A percentile compares a stretch with the other conserved stretches of the same genome.
These are phyloP conservation scores for Tinamus major DNA, from an alignment of 2,797 vertebrate genomes.

Conservation along the genomic window DNA sequence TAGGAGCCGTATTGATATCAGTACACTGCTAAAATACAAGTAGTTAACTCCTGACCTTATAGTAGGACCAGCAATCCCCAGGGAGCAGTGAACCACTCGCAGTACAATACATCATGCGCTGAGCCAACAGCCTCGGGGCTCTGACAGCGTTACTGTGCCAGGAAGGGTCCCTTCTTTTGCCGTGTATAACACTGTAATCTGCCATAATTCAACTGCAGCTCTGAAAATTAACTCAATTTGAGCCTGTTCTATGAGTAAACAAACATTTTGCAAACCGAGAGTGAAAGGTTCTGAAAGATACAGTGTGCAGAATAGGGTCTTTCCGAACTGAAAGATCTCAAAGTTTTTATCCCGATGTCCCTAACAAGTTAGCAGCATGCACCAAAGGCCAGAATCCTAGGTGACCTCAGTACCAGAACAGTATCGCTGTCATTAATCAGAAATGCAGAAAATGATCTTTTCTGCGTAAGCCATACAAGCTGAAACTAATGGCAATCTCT, in stretches of 20 bases:
- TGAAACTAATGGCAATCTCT: background rate
- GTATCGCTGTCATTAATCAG: background rate
- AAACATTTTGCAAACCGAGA: slow-evolving; percentile 45
- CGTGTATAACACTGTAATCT: slow-evolving; percentile 66
- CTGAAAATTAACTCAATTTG: slow-evolving; percentile 67
- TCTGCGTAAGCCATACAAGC: background rate
- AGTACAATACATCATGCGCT: slow-evolving; percentile 78
- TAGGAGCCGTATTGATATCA: slow-evolving; percentile 84
- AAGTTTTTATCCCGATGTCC: background rate
- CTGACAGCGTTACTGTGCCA: slow-evolving; percentile 59
- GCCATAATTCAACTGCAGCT: slow-evolving; percentile 63
- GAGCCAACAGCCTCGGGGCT: slow-evolving; percentile 76
- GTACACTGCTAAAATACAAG: slow-evolving; percentile 84
- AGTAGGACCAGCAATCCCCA: slow-evolving; percentile 77
- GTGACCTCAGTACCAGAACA: background rate
- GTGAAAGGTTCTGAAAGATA: background rate
- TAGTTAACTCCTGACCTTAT: slow-evolving; percentile 86
- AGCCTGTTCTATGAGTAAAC: slow-evolving; percentile 66
- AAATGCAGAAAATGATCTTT: background rate
- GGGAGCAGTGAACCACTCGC: slow-evolving; percentile 78
- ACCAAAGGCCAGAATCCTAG: background rate
- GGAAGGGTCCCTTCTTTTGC: slow-evolving; percentile 60
- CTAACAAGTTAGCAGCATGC: background rate
- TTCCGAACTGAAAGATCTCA: background rate
- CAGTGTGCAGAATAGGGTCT: background rate